Conservation (phyloP, 2,113 vertebrate species). For the Propithecus coquereli region DNA sequence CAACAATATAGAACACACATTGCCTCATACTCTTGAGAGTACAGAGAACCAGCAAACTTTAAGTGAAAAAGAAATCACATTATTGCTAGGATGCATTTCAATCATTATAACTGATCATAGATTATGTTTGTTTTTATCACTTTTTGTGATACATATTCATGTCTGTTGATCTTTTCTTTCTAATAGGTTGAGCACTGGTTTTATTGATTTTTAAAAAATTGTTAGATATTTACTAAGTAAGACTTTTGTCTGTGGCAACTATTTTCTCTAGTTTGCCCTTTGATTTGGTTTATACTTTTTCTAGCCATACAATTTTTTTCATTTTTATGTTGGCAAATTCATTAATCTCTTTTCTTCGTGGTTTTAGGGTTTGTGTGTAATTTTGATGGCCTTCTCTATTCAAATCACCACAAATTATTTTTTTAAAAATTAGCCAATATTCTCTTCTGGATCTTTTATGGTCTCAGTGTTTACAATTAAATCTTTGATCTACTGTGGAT, state of each 20-base stretch:
- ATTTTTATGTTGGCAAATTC: background rate
- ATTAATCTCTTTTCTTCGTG: background rate
- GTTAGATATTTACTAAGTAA: background rate
- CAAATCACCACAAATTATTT: background rate
- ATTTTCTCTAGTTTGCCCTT: background rate
- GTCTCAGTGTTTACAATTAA: background rate
- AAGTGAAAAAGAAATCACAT: background rate
- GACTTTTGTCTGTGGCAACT: background rate
- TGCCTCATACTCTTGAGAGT: background rate
- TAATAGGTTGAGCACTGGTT: background rate
- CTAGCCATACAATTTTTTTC: background rate
- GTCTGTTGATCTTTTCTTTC: background rate
- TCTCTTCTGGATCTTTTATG: background rate
- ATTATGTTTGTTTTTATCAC: background rate
- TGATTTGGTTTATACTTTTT: background rate
- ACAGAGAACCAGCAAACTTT: background rate
- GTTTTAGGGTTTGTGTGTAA: background rate
- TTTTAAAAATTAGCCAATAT: background rate
- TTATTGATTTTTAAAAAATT: background rate
- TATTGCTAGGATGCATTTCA: background rate
- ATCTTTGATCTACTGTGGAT: background rate
- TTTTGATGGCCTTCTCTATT: background rate
- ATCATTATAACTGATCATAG: background rate
- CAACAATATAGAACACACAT: background rate
- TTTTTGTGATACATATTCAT: background rate